A percentile compares a stretch with the other conserved stretches of the same genome.
Conservation (phyloP, 2,113 vertebrate species). For the Gymnocephalus cernua region DNA sequence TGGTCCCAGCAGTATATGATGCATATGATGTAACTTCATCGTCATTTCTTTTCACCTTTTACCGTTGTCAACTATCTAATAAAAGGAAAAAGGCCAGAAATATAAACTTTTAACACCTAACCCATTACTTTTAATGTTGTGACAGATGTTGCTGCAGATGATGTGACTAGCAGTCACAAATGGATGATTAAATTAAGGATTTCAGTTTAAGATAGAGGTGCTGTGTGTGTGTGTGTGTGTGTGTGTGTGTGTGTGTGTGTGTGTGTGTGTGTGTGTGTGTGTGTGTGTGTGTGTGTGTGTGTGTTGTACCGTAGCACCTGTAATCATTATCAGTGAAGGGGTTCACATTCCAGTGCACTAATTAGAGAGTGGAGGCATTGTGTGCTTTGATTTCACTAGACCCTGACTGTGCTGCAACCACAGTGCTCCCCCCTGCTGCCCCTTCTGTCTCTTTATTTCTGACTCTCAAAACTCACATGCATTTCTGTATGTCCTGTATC, state of each 20-base stretch:
- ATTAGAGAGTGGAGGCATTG: conserved; percentile 71
- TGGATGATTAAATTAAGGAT: conserved; percentile 15
- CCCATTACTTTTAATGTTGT: conserved; percentile 61
- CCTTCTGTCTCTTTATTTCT: conserved; percentile 37
- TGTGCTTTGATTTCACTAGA: conserved; percentile 68
- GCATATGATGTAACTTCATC: conserved; percentile 9
- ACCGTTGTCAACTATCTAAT: conserved; percentile 35
- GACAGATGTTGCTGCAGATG: conserved; percentile 64
- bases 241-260: no score
- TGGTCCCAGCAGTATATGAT: conserved; percentile 14
- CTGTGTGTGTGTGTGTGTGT: background rate
- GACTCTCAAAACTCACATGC: conserved; percentile 43
- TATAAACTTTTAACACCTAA: conserved; percentile 38
- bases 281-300: conserved; percentile 19
- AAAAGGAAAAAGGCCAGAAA: conserved; percentile 37
- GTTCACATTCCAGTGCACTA: conserved; percentile 67
- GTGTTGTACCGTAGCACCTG: conserved; percentile 54
- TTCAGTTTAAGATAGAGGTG: conserved; percentile 24
- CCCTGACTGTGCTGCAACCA: conserved; percentile 63
- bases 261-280: no score
- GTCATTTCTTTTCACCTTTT: conserved; percentile 31
- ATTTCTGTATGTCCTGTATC: conserved; percentile 34
- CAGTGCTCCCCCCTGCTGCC: conserved; percentile 52
- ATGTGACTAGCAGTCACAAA: conserved; percentile 33
- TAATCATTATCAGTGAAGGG: conserved; percentile 73